Base-by-base conservation (phyloP, 1,140 invertebrate species). In the Drosophila cardini region DNA sequence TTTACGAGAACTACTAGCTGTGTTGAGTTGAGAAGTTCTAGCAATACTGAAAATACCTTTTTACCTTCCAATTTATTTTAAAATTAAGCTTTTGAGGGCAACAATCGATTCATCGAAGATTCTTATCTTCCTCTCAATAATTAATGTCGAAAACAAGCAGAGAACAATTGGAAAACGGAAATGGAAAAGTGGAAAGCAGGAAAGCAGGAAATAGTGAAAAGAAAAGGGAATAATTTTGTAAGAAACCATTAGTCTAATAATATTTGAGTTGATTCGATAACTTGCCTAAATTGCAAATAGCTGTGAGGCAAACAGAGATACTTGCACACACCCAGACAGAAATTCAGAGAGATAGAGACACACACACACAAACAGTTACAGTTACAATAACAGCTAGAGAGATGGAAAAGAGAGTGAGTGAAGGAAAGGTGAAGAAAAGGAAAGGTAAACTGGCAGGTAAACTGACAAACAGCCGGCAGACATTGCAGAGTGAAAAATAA, bases 241-340 rank as follows among this genome's bases (percentile, higher is more conserved):
- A 70, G 75, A 76, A 86, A 69, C 76, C 80, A 80, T 87, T 89
- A 89, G 72, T 63, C 48, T 83, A 83, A 89, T 80, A 87, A 83
- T 80, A 83, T 89, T 86, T 87, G 76, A 76, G 68, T 79, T 80
- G 48, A 83, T 79, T 77, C 72, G 84, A 74, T 83, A 82, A 89
- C 76, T 73, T 83, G 58, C 70, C 64, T 68, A 83, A 83, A 77
- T 77, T 79, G 79, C 52, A 87, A 72, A 79, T 79, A 63, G 69
- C 72, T 64, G 46, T 11, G 10, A 56, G 76, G 45, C 38, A 7
- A 18, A 56, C 42, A n/a, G 11, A 15, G 34, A 26, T 26, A 26
- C 21, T 2, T 26, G 21, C 21, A 26, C 21, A 26, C 21, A 26
- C 21, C 18, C 21, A 30, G n/a, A 38, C 13, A 46, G 13, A 18